These are phyloP conservation scores for Hedychridium roseum DNA, from an alignment of 2,888 invertebrate species.

Conservation along the genomic window DNA sequence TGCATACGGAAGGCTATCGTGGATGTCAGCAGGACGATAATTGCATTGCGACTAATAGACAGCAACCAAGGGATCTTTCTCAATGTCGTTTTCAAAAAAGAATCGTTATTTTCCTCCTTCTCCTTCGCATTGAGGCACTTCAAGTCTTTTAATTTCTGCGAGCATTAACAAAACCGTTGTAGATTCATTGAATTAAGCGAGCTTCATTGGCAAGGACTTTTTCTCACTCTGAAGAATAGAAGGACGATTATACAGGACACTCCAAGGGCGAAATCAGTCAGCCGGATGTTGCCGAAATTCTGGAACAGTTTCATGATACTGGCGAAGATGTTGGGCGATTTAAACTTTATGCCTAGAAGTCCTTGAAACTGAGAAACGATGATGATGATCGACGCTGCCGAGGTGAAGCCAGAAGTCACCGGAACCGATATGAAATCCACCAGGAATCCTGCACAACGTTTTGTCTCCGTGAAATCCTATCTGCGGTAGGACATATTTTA, in stretches of 20 bases:
- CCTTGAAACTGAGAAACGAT: constrained; percentile 85
- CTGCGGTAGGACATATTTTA: too few species aligned
- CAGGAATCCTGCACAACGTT: constrained; percentile 73
- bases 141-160: constrained; percentile 73
- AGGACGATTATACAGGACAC: constrained; percentile 76
- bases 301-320: constrained; percentile 75
- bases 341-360: constrained; percentile 76
- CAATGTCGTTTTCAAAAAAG: constrained; percentile 59
- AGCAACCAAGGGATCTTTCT: constrained; percentile 75
- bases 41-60: constrained; percentile 81
- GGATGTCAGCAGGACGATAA: constrained; percentile 75
- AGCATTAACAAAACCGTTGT: constrained; percentile 19
- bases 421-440: constrained; percentile 92
- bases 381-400: constrained; percentile 90
- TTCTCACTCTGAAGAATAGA: constrained; percentile 80
- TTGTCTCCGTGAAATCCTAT: not conserved
- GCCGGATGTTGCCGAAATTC: constrained; percentile 74
- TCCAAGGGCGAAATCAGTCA: constrained; percentile 77
- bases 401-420: constrained; percentile 88
- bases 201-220: too few species aligned
- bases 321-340: constrained; percentile 77
- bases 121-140: constrained; percentile 11
- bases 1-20: constrained; percentile 66
- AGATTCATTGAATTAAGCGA: not conserved
- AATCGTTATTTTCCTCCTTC: not conserved